These are phyloP conservation scores for Mormyrops boulengeri DNA, from an alignment of 2,797 vertebrate genomes.

Conservation along the genomic window DNA sequence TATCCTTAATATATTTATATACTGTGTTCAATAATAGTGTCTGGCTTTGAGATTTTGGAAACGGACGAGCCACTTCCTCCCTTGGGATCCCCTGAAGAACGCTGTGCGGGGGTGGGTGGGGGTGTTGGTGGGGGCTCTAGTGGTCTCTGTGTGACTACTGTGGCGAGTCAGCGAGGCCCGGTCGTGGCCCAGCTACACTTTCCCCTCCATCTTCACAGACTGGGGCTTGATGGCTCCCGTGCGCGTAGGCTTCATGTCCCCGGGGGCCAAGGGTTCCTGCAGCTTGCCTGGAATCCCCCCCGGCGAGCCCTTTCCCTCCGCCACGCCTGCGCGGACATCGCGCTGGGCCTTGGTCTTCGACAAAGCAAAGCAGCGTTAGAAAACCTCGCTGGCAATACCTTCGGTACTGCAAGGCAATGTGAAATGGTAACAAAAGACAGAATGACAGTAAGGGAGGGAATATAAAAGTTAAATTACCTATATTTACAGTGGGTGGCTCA, in stretches of 20 bases:
- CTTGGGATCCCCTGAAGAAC: conserved; percentile 32
- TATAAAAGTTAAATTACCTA: conserved; percentile 65
- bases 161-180: conserved; percentile 32
- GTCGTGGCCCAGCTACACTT: conserved; percentile 62
- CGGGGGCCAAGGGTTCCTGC: conserved; percentile 66
- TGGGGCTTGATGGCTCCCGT: conserved; percentile 90
- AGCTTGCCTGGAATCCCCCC: conserved; percentile 71
- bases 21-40: conserved; percentile 58
- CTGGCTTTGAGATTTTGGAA: conserved; percentile 50
- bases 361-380: neutral
- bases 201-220: conserved; percentile 81
- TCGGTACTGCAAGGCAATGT: neutral
- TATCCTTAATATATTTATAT: conserved; percentile 55
- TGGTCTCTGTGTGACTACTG: neutral
- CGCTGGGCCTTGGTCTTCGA: conserved; percentile 71
- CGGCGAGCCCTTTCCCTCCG: conserved; percentile 68
- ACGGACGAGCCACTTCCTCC: conserved; percentile 43
- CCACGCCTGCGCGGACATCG: conserved; percentile 57
- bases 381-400: neutral
- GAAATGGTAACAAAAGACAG: neutral
- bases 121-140: conserved; percentile 27
- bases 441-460: conserved; percentile 12
- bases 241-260: conserved; percentile 77
- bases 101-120: conserved; percentile 28
- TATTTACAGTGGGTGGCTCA: conserved; percentile 74